Evolutionary conservation across 2,888 invertebrate genomes (phyloP).

Genomic region (Stegophylla sp.): DNA sequence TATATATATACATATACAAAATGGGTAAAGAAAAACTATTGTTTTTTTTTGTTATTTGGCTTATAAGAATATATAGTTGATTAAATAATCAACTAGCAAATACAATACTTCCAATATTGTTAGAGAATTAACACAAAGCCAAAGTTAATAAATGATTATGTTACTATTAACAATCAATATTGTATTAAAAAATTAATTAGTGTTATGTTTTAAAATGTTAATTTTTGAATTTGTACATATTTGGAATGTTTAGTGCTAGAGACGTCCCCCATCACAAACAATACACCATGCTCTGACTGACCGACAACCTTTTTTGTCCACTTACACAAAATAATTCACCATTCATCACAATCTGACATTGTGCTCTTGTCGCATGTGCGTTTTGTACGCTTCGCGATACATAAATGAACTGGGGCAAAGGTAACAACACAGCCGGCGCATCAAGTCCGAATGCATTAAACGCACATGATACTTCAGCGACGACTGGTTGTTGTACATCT

Average conservation of each 20-base stretch:
- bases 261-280: slow-evolving; percentile 51
- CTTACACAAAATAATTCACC: slow-evolving; percentile 51
- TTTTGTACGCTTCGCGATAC: slow-evolving; percentile 74
- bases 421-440: slow-evolving; percentile 74
- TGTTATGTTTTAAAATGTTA: slow-evolving; percentile 51
- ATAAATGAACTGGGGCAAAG: slow-evolving; percentile 75
- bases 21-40: not conserved
- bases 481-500: slow-evolving; percentile 75
- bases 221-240: slow-evolving; percentile 49
- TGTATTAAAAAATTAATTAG: slow-evolving; percentile 34
- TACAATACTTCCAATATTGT: slow-evolving; percentile 49
- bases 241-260: slow-evolving; percentile 56
- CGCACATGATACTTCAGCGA: slow-evolving; percentile 75
- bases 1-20: not conserved
- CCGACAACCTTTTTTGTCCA: slow-evolving; percentile 53
- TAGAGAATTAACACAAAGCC: slow-evolving; percentile 55
- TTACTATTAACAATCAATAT: slow-evolving; percentile 45
- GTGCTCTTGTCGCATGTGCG: slow-evolving; percentile 75
- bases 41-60: not conserved
- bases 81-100: slow-evolving; percentile 6
- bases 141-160: slow-evolving; percentile 49
- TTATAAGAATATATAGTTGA: not conserved
- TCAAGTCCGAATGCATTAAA: slow-evolving; percentile 74
- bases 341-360: slow-evolving; percentile 62
- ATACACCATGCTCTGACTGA: slow-evolving; percentile 57